phyloP scores from a whole-genome alignment of 2,113 vertebrate species.

The Tinamus guttatus region DNA sequence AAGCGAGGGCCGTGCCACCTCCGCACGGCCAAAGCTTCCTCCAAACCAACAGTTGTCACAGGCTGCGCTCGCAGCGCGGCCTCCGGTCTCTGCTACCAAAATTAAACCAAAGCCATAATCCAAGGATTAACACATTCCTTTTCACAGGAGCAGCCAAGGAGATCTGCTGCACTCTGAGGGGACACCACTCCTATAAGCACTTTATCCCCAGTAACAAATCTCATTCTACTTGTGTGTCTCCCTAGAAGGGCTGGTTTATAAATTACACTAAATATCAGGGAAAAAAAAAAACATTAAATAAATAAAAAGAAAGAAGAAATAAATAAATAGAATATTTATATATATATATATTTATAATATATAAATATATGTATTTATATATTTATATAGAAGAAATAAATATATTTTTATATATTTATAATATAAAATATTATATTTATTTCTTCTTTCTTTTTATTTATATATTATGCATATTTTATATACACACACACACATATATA shows the following conservation, averaged over 20 bases:
- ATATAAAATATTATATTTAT: too few species aligned
- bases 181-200: not conserved
- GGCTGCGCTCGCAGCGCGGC: not conserved
- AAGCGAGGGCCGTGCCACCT: not conserved
- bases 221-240: not conserved
- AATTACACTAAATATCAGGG: not conserved
- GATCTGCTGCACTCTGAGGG: not conserved
- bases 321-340: too few species aligned
- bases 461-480: too few species aligned
- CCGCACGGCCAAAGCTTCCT: not conserved
- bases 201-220: not conserved
- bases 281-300: too few species aligned
- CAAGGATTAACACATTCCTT: not conserved
- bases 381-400: too few species aligned
- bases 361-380: too few species aligned
- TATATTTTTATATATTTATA: too few species aligned
- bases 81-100: not conserved
- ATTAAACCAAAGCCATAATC: not conserved
- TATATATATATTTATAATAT: too few species aligned
- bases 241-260: not conserved
- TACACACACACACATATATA: too few species aligned
- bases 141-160: not conserved
- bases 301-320: too few species aligned
- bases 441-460: too few species aligned
- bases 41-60: not conserved